Conservation (phyloP, 2,797 vertebrate genomes). For the Babyrousa celebensis region DNA sequence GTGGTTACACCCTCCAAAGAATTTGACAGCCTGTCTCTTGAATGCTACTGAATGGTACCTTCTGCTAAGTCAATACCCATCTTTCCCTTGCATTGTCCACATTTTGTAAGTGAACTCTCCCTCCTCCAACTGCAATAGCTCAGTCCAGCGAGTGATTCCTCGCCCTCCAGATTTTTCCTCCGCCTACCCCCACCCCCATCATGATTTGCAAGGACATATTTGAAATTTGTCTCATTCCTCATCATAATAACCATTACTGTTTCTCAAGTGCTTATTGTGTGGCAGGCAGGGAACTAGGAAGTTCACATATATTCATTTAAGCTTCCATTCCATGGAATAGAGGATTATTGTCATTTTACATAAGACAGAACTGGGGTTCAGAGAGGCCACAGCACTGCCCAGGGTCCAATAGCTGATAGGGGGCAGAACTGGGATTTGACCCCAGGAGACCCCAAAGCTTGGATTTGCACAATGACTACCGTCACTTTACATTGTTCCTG, state of each 20-base stretch:
- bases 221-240: slow-evolving; percentile 73
- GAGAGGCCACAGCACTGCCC: not conserved
- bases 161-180: not conserved
- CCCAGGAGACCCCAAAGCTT: not conserved
- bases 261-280: slow-evolving; percentile 56
- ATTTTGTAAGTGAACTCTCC: not conserved
- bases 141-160: not conserved
- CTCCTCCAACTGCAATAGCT: not conserved
- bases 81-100: not conserved
- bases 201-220: slow-evolving; percentile 30
- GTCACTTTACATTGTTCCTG: not conserved
- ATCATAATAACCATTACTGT: slow-evolving; percentile 55
- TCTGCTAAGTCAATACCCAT: not conserved
- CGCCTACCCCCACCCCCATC: not conserved
- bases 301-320: slow-evolving; percentile 33
- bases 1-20: not conserved
- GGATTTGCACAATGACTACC: not conserved
- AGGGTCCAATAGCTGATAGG: not conserved
- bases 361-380: not conserved
- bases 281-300: slow-evolving; percentile 7
- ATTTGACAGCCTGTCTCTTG: not conserved
- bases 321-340: not conserved
- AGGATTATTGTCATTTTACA: slow-evolving; percentile 3
- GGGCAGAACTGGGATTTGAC: not conserved
- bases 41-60: not conserved